Conservation (phyloP, 23 tunicate genomes). For the Styela clava region DNA sequence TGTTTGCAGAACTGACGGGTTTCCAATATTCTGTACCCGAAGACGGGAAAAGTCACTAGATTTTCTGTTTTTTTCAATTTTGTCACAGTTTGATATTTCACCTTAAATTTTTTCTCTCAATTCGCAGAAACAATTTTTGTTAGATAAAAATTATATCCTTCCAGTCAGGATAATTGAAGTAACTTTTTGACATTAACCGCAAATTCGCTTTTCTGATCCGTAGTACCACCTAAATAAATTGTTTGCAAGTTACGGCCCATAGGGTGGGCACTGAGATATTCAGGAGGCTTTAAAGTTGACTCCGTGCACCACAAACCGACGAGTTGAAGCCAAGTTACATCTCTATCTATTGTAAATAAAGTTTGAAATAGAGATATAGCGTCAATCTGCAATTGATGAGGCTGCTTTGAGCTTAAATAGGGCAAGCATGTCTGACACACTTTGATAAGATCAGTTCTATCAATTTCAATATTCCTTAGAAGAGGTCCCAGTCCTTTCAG, state of each 20-base stretch:
- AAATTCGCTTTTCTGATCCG: constrained; percentile 9
- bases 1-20: too few relatives aligned
- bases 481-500: constrained; percentile 14
- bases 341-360: constrained; percentile 11
- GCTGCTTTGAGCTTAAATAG: constrained; percentile 17
- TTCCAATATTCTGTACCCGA: too few relatives aligned
- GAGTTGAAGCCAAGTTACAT: constrained; percentile 15
- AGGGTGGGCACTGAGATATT: not conserved
- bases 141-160: too few relatives aligned
- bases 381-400: constrained; percentile 1
- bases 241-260: not conserved
- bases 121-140: too few relatives aligned
- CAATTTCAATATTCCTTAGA: not conserved
- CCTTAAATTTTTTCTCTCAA: too few relatives aligned
- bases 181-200: not conserved
- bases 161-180: constrained; percentile 1
- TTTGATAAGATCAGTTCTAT: not conserved
- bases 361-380: not conserved
- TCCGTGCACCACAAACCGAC: constrained; percentile 13
- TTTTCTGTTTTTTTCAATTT: too few relatives aligned
- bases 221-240: constrained; percentile 1
- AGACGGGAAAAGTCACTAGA: too few relatives aligned
- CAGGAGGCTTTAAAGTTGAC: not conserved
- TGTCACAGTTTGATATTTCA: too few relatives aligned
- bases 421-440: not conserved